phyloP scores from a whole-genome alignment of 2,888 invertebrate species.

The Melanostoma mellinum region DNA sequence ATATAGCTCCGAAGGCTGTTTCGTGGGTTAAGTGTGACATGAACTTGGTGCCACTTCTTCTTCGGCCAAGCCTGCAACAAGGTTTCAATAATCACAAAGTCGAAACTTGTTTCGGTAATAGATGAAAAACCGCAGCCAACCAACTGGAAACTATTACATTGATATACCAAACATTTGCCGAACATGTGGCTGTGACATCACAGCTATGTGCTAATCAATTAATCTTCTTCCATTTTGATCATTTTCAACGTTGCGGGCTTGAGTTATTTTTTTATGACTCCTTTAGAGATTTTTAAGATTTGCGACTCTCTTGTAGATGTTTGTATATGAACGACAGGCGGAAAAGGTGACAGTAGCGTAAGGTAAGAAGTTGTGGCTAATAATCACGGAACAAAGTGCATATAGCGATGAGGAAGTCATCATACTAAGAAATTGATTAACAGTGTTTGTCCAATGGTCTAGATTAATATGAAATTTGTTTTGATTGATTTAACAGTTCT shows the following conservation, averaged over 20 bases:
- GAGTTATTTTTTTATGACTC: conserved; percentile 2
- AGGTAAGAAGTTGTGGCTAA: neutral
- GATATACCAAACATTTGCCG: neutral
- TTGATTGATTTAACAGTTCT: conserved; percentile 43
- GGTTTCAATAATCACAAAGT: neutral
- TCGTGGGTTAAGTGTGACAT: conserved; percentile 29
- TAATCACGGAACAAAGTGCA: neutral
- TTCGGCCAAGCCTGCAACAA: neutral
- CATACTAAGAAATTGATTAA: conserved; percentile 39
- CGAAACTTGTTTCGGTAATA: neutral
- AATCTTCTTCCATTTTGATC: conserved; percentile 34
- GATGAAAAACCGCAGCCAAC: neutral
- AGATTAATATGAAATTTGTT: conserved; percentile 21
- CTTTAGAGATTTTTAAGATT: neutral
- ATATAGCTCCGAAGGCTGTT: conserved; percentile 14
- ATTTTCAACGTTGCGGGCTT: neutral
- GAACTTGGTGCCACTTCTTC: conserved; percentile 15
- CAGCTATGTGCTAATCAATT: conserved; percentile 23
- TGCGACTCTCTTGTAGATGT: conserved; percentile 6
- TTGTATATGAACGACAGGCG: neutral
- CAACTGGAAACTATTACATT: conserved; percentile 7
- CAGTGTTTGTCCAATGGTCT: conserved; percentile 25
- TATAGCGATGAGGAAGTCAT: conserved; percentile 43
- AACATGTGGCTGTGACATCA: conserved; percentile 20
- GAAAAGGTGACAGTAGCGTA: neutral